Evolutionary conservation across 2,113 vertebrate species (phyloP).

Genomic region (Pelobates fuscus): DNA sequence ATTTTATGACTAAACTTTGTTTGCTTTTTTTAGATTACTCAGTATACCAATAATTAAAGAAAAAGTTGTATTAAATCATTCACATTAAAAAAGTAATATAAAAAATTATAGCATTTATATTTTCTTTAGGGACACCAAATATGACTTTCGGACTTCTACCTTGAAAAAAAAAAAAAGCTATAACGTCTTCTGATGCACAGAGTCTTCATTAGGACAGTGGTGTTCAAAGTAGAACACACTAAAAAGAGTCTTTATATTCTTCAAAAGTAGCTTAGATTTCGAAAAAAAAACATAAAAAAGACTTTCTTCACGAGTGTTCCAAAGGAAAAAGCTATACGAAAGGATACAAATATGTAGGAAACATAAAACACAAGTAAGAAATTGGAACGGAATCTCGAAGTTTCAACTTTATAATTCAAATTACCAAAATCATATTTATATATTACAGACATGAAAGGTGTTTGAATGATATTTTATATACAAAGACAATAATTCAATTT

Average conservation of each 20-base stretch:
- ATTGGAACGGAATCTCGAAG: not conserved
- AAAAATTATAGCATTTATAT: no score
- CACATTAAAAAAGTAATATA: no score
- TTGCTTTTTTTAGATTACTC: no score
- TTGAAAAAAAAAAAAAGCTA: not conserved
- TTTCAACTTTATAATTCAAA: not conserved
- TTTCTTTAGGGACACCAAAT: not conserved
- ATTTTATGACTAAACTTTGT: no score
- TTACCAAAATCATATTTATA: no score
- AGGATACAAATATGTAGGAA: conserved; percentile 2
- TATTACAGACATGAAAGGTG: no score
- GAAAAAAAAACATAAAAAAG: conserved; percentile 40
- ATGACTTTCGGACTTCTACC: no score
- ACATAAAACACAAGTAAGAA: conserved; percentile 3
- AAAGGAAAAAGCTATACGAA: conserved; percentile 14
- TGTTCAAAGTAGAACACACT: conserved; percentile 27
- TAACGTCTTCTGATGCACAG: not conserved
- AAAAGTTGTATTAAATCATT: no score
- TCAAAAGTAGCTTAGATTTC: conserved; percentile 23
- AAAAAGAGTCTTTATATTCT: conserved; percentile 4
- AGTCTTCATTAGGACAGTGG: conserved; percentile 12
- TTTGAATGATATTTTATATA: no score
- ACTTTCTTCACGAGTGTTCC: not conserved
- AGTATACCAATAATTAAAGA: no score
- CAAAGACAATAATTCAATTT: not conserved